phyloP scores from a whole-genome alignment of 2,113 vertebrate species.

The Buteo buteo region DNA sequence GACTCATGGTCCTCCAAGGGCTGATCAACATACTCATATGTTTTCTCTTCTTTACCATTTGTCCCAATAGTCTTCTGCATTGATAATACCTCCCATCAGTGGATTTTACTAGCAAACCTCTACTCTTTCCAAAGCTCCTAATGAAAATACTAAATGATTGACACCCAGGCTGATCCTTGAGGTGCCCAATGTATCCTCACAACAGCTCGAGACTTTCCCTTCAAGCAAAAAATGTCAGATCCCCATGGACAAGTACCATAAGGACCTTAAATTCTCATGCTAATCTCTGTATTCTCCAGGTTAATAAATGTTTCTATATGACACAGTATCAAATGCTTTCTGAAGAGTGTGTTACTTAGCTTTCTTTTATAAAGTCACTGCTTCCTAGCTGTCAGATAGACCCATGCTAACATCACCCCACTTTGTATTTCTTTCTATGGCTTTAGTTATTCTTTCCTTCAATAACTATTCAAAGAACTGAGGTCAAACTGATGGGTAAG shows the following conservation, averaged over 20 bases:
- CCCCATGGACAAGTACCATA: background rate
- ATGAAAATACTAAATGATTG: background rate
- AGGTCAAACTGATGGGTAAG: background rate
- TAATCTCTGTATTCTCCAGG: background rate
- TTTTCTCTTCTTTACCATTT: background rate
- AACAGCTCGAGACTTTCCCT: background rate
- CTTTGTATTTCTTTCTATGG: background rate
- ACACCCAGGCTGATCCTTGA: background rate
- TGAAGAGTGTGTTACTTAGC: background rate
- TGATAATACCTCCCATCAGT: background rate
- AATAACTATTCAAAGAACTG: background rate
- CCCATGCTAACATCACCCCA: background rate
- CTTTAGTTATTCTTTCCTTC: background rate
- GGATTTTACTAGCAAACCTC: background rate
- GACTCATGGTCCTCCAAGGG: background rate
- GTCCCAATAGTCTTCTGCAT: background rate
- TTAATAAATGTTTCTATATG: background rate
- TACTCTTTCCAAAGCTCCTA: background rate
- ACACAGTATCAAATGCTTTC: background rate
- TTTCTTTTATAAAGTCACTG: background rate
- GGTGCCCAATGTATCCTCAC: background rate
- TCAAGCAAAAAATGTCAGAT: background rate
- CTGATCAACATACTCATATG: fast-evolving
- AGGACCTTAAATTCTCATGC: background rate
- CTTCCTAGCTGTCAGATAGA: background rate